A percentile compares a stretch with the other conserved stretches of the same genome.
Evolutionary conservation across 2,888 invertebrate species (phyloP).

Genomic region (Pterostichus madidus): DNA sequence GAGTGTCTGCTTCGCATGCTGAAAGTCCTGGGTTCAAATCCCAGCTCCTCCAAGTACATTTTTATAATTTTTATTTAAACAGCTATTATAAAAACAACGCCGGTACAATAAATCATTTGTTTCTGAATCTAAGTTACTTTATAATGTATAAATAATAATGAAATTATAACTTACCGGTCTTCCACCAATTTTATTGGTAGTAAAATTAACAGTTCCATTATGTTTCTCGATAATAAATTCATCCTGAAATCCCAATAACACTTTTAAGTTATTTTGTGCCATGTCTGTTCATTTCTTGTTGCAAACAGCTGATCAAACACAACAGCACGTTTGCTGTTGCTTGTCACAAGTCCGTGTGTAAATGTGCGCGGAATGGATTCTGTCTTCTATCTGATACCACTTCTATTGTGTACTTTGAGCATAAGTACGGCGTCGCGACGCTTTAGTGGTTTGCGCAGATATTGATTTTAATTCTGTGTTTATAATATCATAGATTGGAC

Average conservation of each 20-base stretch:
- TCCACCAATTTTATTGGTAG: conserved; percentile 91
- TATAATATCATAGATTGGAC: conserved; percentile 45
- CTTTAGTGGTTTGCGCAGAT: conserved; percentile 57
- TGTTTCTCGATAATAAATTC: conserved; percentile 87
- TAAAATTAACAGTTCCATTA: conserved; percentile 82
- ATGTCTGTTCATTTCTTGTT: conserved; percentile 69
- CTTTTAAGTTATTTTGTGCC: conserved; percentile 80
- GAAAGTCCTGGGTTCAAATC: conserved; percentile 77
- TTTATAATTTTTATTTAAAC: conserved; percentile 27
- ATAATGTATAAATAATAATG: not conserved
- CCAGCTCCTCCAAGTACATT: conserved; percentile 74
- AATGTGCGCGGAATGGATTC: conserved; percentile 63
- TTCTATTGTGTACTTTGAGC: conserved; percentile 53
- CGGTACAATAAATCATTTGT: too few relatives aligned
- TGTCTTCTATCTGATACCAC: conserved; percentile 31
- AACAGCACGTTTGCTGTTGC: conserved; percentile 31
- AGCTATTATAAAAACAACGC: not conserved
- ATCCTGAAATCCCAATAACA: conserved; percentile 90
- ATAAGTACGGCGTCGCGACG: conserved; percentile 58
- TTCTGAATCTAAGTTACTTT: not conserved
- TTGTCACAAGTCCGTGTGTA: conserved; percentile 4
- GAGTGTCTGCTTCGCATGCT: conserved; percentile 79
- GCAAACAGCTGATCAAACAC: conserved; percentile 65
- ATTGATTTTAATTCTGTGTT: conserved; percentile 62
- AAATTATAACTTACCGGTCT: conserved; percentile 81